phyloP scores from a whole-genome alignment of 2,888 invertebrate species.

The Drosophila testacea region DNA sequence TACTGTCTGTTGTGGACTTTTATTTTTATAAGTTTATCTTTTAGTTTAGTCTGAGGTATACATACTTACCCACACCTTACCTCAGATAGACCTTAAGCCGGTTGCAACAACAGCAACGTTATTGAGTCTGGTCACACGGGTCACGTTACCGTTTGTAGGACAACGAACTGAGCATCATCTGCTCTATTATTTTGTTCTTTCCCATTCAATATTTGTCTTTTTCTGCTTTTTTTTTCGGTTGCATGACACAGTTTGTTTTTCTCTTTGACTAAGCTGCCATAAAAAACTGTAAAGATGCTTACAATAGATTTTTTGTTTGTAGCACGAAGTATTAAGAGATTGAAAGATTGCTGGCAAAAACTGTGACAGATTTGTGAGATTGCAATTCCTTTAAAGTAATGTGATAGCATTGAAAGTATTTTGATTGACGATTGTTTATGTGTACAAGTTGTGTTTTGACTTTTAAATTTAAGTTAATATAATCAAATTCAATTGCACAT shows the following conservation, averaged over 20 bases:
- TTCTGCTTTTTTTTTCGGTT: slow-evolving; percentile 27
- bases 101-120: slow-evolving; percentile 23
- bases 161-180: slow-evolving; percentile 69
- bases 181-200: slow-evolving; percentile 56
- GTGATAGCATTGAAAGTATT: not conserved
- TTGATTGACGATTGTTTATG: not conserved
- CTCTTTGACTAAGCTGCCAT: slow-evolving; percentile 48
- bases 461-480: not conserved
- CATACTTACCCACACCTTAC: slow-evolving; percentile 4
- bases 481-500: not conserved
- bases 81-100: slow-evolving; percentile 51
- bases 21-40: slow-evolving; percentile 44
- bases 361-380: slow-evolving; percentile 15
- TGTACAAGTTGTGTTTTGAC: not conserved
- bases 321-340: slow-evolving; percentile 36
- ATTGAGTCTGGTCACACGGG: slow-evolving; percentile 39
- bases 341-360: slow-evolving; percentile 21
- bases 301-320: slow-evolving; percentile 18
- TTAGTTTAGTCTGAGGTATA: slow-evolving; percentile 31
- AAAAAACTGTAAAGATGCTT: slow-evolving; percentile 52
- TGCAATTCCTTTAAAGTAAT: slow-evolving; percentile 10
- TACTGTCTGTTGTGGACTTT: slow-evolving; percentile 10
- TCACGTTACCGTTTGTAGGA: slow-evolving; percentile 58
- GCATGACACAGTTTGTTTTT: slow-evolving; percentile 59
- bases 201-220: slow-evolving; percentile 48